Evolutionary conservation across 53 echinoderm and acorn worm genomes (phyloP).

Genomic region (Patiria pectinifera): DNA sequence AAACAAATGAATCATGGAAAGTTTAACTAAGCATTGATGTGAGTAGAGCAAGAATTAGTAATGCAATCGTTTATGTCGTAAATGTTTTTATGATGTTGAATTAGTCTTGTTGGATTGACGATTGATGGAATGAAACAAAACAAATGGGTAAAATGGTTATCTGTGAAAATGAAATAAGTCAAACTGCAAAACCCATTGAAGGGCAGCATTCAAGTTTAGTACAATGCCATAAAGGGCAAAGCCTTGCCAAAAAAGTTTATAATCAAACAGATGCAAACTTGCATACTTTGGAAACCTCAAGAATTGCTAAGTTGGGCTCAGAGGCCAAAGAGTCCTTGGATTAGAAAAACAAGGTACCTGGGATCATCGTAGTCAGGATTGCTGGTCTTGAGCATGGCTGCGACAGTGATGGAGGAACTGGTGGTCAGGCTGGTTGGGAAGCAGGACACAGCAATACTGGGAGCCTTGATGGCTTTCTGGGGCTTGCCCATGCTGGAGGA

Average conservation of each 20-base stretch:
- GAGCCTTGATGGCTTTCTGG: conserved; percentile 32
- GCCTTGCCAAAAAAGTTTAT: too few species aligned
- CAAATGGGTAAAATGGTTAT: too few species aligned
- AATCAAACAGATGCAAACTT: neutral
- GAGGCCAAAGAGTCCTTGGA: neutral
- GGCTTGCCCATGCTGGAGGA: conserved; percentile 32
- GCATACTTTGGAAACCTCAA: neutral
- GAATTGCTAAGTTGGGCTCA: neutral
- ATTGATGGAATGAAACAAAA: neutral
- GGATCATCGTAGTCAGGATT: conserved; percentile 58
- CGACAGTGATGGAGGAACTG: conserved; percentile 49
- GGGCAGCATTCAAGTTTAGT: too few species aligned
- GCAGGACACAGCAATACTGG: conserved; percentile 16
- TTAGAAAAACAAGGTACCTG: neutral
- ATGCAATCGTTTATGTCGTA: neutral
- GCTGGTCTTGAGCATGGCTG: conserved; percentile 54
- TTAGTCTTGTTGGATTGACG: neutral
- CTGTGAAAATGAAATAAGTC: too few species aligned
- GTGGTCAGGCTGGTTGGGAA: conserved; percentile 34
- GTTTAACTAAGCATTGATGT: neutral
- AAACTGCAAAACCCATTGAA: too few species aligned
- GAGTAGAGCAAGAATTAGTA: neutral
- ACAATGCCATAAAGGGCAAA: too few species aligned
- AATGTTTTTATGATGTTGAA: neutral
- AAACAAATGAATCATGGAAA: neutral